phyloP scores from a whole-genome alignment of 2,797 vertebrate genomes.

The Schizopygopsis pylzovi region DNA sequence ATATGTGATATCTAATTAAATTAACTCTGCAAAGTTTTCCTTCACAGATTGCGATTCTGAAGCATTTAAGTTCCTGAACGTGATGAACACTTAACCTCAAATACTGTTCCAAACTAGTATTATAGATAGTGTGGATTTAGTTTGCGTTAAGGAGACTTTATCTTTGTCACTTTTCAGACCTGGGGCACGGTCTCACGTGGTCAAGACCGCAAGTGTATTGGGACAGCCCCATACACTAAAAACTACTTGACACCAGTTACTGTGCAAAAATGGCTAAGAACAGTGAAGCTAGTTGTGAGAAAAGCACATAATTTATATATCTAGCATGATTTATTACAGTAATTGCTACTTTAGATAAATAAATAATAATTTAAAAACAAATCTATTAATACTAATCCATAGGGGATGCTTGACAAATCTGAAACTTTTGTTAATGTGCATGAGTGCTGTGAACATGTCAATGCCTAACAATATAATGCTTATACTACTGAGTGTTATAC shows the following conservation, averaged over 20 bases:
- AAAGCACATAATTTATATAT: not conserved
- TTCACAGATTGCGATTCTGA: too few species aligned
- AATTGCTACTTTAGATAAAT: not conserved
- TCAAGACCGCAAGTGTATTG: not conserved
- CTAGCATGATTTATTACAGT: not conserved
- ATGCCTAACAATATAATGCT: constrained; percentile 24
- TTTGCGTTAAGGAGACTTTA: too few species aligned
- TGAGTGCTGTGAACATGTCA: constrained; percentile 26
- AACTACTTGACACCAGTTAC: not conserved
- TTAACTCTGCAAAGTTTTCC: too few species aligned
- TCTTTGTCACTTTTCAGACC: too few species aligned
- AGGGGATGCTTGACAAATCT: constrained; percentile 12
- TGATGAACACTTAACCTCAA: too few species aligned
- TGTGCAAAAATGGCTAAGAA: not conserved
- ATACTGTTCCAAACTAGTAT: too few species aligned
- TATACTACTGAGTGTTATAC: constrained; percentile 14
- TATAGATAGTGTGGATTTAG: too few species aligned
- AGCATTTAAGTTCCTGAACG: too few species aligned
- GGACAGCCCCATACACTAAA: not conserved
- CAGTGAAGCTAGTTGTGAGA: not conserved
- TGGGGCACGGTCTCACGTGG: too few species aligned
- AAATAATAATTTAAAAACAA: not conserved
- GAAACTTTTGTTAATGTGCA: not conserved
- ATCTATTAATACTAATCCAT: not conserved
- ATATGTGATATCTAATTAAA: too few species aligned